These are phyloP conservation scores for Gallinago media DNA, from an alignment of 2,113 vertebrate genomes.

Conservation along the genomic window DNA sequence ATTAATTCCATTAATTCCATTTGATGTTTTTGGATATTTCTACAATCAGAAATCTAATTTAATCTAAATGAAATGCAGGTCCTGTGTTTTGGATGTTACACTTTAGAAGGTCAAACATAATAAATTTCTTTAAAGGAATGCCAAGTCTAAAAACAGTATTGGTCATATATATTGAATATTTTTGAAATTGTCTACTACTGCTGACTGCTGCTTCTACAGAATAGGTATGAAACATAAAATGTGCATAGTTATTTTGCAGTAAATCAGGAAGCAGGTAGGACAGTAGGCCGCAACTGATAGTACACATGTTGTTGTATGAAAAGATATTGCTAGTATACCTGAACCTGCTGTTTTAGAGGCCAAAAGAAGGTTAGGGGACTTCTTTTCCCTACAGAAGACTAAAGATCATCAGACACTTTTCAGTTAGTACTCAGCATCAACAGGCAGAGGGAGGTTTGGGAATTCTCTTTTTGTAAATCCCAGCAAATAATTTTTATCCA, in stretches of 20 bases:
- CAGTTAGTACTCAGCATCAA: neutral
- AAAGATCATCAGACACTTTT: neutral
- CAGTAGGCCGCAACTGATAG: neutral
- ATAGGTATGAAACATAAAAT: neutral
- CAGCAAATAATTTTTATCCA: neutral
- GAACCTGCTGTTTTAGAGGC: neutral
- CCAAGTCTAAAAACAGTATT: neutral
- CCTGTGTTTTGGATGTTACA: neutral
- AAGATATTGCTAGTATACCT: neutral
- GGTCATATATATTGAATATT: neutral
- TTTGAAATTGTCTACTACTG: neutral
- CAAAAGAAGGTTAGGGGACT: neutral
- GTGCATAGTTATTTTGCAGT: neutral
- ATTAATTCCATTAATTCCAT: neutral
- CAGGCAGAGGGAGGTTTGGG: neutral
- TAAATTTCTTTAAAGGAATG: neutral
- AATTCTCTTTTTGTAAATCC: neutral
- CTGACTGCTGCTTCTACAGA: neutral
- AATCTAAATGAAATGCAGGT: neutral
- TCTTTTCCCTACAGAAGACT: neutral
- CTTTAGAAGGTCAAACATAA: neutral
- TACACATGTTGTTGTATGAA: neutral
- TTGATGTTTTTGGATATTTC: neutral
- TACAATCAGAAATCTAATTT: neutral
- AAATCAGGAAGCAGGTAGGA: rapidly evolving